Base-by-base conservation (phyloP, 2,888 invertebrate genomes). In the Physocephala rufipes region DNA sequence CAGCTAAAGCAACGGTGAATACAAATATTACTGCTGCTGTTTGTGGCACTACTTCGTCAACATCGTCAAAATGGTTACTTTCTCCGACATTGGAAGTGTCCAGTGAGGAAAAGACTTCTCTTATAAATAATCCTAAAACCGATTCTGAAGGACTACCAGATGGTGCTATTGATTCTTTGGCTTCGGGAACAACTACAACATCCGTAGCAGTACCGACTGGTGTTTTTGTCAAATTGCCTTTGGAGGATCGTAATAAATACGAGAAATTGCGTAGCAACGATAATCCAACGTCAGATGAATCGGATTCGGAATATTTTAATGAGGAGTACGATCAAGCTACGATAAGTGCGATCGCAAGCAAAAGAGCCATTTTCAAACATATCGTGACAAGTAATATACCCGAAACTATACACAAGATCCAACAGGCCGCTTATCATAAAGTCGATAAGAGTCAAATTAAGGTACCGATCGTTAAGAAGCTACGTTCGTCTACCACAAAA, bases 181-280 rank as follows among this genome's bases (percentile, higher is more conserved):
- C 71, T 21, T 73, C 73, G 43, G 66, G 75, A 26, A 71, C 74
- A n/a, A 63, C 83, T 21, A 63, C 75, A 12, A 82, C 45, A 81
- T 61, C 76, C 58, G 68, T 74, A 16, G 53, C 75, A 49, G 82
- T 49, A 86, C 88, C 19, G 13, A 9, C 36, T 7, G 77, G 78
- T 86, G 89, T 65, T 16, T 91, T 90, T 80, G 88, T 90, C 0
- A 89, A 89, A 77, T 88, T 90, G 0, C 91, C 91, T 0, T 76
- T 90, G 4, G 92, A 92, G 78, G 91, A 92, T 82, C 88, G 93
- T 43, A 91, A 92, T 24, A 93, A 92, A 79, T 94, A 93, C 80
- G 92, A 93, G 79, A 93, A 93, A 82, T 85, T 94, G 62, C 89
- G 90, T 1, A 90, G 89, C 80, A 90, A 89, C 76, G 90, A 90